Conservation (phyloP, 2,888 invertebrate species). For the Diloba caeruleocephala region DNA sequence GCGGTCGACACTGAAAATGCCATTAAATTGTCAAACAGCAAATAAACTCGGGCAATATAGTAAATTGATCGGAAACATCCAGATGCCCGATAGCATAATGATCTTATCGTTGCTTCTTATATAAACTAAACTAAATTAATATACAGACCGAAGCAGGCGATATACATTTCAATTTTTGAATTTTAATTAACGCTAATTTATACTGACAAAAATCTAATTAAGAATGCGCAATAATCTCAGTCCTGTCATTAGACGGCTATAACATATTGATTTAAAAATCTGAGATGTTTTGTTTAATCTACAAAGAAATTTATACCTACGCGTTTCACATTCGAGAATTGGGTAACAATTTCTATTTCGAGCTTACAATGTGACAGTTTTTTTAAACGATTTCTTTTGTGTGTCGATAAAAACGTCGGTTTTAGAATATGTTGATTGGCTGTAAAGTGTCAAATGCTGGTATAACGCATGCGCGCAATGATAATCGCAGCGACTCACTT, state of each 20-base stretch:
- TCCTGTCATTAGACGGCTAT: slow-evolving; percentile 45
- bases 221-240: slow-evolving; percentile 49
- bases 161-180: slow-evolving; percentile 43
- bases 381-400: slow-evolving; percentile 45
- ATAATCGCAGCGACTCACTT: slow-evolving; percentile 52
- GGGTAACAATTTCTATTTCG: slow-evolving; percentile 44
- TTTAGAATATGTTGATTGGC: slow-evolving; percentile 34
- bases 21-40: slow-evolving; percentile 75
- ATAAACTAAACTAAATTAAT: slow-evolving; percentile 51
- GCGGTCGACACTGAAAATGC: slow-evolving; percentile 68
- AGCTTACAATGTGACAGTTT: slow-evolving; percentile 42
- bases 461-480: slow-evolving; percentile 43
- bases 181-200: slow-evolving; percentile 51
- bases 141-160: slow-evolving; percentile 25
- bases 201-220: slow-evolving; percentile 52
- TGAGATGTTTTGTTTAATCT: slow-evolving; percentile 41
- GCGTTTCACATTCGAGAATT: slow-evolving; percentile 37
- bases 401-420: slow-evolving; percentile 44
- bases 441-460: slow-evolving; percentile 46
- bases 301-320: slow-evolving; percentile 31
- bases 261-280: slow-evolving; percentile 49
- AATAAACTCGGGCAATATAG: slow-evolving; percentile 66
- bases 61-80: slow-evolving; percentile 62
- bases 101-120: slow-evolving; percentile 55
- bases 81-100: slow-evolving; percentile 42